Conservation (phyloP, 2,113 vertebrate genomes). For the Mustela nigripes region DNA sequence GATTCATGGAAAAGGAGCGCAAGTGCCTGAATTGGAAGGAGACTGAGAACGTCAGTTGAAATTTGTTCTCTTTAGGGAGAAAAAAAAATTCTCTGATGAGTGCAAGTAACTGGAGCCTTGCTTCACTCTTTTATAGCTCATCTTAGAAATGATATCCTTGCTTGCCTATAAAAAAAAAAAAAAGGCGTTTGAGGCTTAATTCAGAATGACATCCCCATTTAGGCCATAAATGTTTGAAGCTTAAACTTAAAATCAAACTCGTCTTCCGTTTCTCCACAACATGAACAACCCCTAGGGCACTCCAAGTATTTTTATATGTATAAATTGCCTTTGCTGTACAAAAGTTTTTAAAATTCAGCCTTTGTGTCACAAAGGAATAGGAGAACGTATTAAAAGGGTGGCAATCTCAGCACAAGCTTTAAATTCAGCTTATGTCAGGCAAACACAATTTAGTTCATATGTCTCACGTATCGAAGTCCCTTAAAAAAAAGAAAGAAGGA, state of each 20-base stretch:
- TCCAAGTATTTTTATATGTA: conserved; percentile 68
- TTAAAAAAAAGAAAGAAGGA: conserved; percentile 44
- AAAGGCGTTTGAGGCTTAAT: conserved; percentile 55
- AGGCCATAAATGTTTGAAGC: conserved; percentile 73
- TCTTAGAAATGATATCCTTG: conserved; percentile 63
- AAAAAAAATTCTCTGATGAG: conserved; percentile 56
- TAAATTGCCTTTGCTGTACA: conserved; percentile 63
- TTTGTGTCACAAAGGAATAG: conserved; percentile 56
- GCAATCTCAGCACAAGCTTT: conserved; percentile 70
- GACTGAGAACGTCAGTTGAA: background rate
- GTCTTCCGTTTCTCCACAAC: background rate
- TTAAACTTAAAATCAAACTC: conserved; percentile 75
- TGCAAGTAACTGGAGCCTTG: conserved; percentile 24
- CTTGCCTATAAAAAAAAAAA: conserved; percentile 35
- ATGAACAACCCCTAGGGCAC: conserved; percentile 28
- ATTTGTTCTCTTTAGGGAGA: conserved; percentile 31
- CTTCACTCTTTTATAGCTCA: conserved; percentile 43
- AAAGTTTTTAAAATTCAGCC: conserved; percentile 66
- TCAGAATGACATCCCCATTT: conserved; percentile 72
- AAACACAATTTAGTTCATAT: conserved; percentile 51
- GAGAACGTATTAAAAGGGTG: background rate
- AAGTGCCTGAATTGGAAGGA: conserved; percentile 12
- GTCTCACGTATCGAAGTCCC: conserved; percentile 53
- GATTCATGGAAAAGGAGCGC: background rate
- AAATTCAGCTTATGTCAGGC: conserved; percentile 27